phyloP scores from a whole-genome alignment of 2,888 invertebrate species.

The Hirtodrosophila confusa region DNA sequence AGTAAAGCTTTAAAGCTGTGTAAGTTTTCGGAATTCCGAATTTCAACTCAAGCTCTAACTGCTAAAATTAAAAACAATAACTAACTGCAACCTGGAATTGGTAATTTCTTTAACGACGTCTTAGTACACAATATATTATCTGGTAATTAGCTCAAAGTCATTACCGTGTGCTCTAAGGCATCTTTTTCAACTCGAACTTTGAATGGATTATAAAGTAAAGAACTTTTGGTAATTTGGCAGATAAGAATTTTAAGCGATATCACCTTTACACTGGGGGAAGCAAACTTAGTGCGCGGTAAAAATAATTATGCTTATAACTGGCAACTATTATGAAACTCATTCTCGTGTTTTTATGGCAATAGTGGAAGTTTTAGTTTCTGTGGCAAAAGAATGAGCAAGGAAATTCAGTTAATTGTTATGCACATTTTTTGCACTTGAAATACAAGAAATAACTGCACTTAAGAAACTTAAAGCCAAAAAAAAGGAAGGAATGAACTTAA shows the following conservation, averaged over 20 bases:
- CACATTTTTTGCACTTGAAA: conserved; percentile 5
- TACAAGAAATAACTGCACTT: conserved; percentile 1
- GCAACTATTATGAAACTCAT: conserved; percentile 65
- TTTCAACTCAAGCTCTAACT: background rate
- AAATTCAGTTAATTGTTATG: conserved; percentile 20
- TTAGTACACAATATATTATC: conserved; percentile 7
- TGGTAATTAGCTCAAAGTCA: conserved; percentile 26
- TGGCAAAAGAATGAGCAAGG: conserved; percentile 29
- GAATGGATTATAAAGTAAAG: background rate
- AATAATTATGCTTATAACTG: conserved; percentile 69
- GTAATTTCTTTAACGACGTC: conserved; percentile 1
- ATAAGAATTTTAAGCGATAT: conserved; percentile 25
- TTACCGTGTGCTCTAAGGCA: conserved; percentile 12
- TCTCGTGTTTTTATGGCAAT: conserved; percentile 47
- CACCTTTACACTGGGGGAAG: background rate
- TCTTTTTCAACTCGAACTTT: conserved; percentile 9
- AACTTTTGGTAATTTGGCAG: conserved; percentile 21
- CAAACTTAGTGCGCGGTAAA: conserved; percentile 24
- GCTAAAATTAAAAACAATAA: conserved; percentile 9
- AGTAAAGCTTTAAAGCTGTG: background rate
- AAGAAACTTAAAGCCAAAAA: background rate
- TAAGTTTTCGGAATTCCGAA: background rate
- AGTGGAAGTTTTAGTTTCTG: conserved; percentile 22
- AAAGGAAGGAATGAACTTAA: too few relatives aligned
- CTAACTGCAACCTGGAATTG: background rate